phyloP scores from a whole-genome alignment of 1,140 invertebrate species.

The Drosophila sturtevanti region DNA sequence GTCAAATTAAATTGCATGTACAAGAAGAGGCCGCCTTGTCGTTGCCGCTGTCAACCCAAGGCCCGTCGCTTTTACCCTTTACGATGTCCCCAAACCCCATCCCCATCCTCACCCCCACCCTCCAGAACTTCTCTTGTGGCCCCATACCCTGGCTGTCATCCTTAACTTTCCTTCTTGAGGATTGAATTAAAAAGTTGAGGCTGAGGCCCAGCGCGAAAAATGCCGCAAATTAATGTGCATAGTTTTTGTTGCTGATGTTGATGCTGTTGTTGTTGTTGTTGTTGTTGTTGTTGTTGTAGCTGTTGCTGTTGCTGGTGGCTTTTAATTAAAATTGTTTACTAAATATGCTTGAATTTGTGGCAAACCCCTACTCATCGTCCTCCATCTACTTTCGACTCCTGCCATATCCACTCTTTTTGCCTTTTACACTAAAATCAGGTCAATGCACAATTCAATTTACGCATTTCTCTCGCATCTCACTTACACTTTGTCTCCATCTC shows the following conservation, averaged over 20 bases:
- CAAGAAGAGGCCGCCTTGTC: conserved; percentile 33
- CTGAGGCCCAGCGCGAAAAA: conserved; percentile 37
- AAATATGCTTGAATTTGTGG: conserved; percentile 73
- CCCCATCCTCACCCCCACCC: conserved; percentile 26
- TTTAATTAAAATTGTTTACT: conserved; percentile 80
- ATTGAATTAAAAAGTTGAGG: conserved; percentile 77
- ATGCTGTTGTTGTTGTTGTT: conserved; percentile 37
- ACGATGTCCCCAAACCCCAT: conserved; percentile 23
- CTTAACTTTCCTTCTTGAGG: conserved; percentile 48
- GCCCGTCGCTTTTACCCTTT: neutral
- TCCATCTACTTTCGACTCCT: neutral
- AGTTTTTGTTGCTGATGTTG: conserved; percentile 53
- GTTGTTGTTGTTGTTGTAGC: conserved; percentile 35
- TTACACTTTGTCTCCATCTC: neutral
- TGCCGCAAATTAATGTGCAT: conserved; percentile 72
- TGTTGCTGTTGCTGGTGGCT: conserved; percentile 47
- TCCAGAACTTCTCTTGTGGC: conserved; percentile 23
- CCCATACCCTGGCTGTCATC: neutral
- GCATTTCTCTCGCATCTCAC: conserved; percentile 20
- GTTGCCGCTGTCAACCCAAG: conserved; percentile 15
- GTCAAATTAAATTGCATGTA: conserved; percentile 78
- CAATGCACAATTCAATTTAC: conserved; percentile 74
- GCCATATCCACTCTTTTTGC: neutral
- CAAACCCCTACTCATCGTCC: neutral
- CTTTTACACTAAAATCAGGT: conserved; percentile 52